A percentile compares a stretch with the other conserved stretches of the same genome.
Conservation (phyloP, 2,888 invertebrate species). For the Cephus runcator region DNA sequence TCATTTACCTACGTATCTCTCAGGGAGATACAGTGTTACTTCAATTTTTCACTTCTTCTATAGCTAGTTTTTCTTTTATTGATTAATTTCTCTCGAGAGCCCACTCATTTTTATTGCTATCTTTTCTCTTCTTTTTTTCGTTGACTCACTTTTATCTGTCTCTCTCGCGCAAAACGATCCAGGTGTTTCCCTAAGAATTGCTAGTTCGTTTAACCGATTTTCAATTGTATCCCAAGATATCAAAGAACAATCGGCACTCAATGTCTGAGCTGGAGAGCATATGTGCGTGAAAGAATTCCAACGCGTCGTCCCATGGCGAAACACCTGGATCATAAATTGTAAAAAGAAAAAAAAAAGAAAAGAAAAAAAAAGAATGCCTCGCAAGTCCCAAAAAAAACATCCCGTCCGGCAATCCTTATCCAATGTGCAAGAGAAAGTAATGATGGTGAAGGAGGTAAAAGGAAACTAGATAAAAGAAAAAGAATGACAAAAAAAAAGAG, state of each 20-base stretch:
- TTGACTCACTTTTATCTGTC: slow-evolving; percentile 21
- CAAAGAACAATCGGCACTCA: background rate
- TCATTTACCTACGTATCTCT: slow-evolving; percentile 30
- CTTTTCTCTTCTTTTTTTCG: slow-evolving; percentile 21
- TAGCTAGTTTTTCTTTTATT: background rate
- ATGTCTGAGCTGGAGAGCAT: background rate
- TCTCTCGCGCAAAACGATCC: slow-evolving; percentile 23
- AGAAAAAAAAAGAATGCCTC: slow-evolving; percentile 14
- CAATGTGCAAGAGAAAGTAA: slow-evolving; percentile 34
- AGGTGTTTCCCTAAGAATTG: slow-evolving; percentile 17
- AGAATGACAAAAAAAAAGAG: slow-evolving; percentile 30
- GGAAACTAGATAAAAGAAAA: slow-evolving; percentile 18
- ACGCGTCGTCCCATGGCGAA: background rate
- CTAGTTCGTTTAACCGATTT: background rate
- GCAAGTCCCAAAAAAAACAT: slow-evolving; percentile 17
- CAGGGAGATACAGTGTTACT: background rate
- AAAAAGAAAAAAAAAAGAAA: slow-evolving; percentile 7
- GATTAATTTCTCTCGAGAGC: background rate
- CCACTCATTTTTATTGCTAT: background rate
- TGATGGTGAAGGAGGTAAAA: background rate
- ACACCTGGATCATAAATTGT: background rate
- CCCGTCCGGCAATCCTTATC: background rate
- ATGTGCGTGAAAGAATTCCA: background rate
- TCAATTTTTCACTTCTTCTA: background rate
- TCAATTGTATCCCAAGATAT: background rate